Evolutionary conservation across 2,888 invertebrate genomes (phyloP).

Genomic region (Nephrotoma flavescens): DNA sequence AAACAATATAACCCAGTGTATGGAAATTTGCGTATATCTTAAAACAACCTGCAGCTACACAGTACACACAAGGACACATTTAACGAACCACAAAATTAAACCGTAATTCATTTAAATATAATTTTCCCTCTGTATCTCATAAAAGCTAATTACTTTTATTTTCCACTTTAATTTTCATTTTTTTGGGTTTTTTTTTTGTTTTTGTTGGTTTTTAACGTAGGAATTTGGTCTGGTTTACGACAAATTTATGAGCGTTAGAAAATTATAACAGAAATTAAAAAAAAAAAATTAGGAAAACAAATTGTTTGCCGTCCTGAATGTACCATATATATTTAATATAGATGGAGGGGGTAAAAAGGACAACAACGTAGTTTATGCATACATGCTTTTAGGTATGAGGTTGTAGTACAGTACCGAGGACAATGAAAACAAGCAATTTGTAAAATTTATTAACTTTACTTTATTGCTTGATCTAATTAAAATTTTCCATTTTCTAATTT

Average conservation of each 20-base stretch:
- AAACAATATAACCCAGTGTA: too few relatives aligned
- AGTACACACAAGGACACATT: neutral
- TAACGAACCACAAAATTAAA: neutral
- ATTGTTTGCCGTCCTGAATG: neutral
- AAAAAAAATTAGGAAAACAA: neutral
- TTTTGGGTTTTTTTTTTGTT: neutral
- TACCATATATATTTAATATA: neutral
- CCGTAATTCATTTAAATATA: neutral
- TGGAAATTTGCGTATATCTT: too few relatives aligned
- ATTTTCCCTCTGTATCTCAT: neutral
- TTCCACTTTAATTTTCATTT: neutral
- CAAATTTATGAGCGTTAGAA: neutral
- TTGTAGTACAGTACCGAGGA: too few relatives aligned
- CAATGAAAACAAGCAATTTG: too few relatives aligned
- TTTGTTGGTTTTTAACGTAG: neutral
- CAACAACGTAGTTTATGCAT: too few relatives aligned
- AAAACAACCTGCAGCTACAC: neutral
- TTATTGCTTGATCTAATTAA: too few relatives aligned
- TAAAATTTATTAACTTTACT: too few relatives aligned
- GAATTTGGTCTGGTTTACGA: neutral
- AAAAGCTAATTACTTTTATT: neutral
- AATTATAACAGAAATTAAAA: neutral
- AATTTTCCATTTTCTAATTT: too few relatives aligned
- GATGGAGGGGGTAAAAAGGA: too few relatives aligned
- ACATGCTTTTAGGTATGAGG: too few relatives aligned